These are phyloP conservation scores for Cryptomyrus ogoouensis DNA, from an alignment of 2,113 vertebrate species.

Conservation along the genomic window DNA sequence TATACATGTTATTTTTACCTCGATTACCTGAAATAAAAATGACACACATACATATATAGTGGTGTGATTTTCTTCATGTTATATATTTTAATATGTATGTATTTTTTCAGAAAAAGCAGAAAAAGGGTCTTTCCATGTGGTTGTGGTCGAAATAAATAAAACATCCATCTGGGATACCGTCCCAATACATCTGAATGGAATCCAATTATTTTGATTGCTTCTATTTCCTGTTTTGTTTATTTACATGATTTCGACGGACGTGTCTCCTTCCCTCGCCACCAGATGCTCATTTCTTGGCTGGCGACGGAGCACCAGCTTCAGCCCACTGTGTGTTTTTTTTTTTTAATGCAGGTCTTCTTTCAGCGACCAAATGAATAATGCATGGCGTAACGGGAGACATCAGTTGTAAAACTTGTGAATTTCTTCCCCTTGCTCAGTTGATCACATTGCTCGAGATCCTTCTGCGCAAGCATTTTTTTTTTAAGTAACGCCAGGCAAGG, in stretches of 20 bases:
- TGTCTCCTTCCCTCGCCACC: neutral
- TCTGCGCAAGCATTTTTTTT: constrained; percentile 38
- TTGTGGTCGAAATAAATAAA: constrained; percentile 2
- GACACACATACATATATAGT: neutral
- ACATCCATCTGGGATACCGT: neutral
- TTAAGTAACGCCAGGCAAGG: constrained; percentile 41
- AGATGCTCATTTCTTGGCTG: neutral
- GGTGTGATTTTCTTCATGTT: neutral
- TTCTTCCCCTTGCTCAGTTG: constrained; percentile 46
- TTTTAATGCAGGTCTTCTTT: constrained; percentile 25
- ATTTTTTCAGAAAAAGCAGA: neutral
- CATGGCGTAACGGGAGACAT: constrained; percentile 57
- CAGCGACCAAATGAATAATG: constrained; percentile 57
- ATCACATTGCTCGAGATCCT: constrained; percentile 50
- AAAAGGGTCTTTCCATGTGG: neutral
- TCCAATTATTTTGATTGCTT: neutral
- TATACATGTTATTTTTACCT: neutral
- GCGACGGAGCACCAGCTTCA: neutral
- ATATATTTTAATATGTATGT: neutral
- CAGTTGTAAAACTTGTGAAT: constrained; percentile 61
- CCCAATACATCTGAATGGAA: neutral
- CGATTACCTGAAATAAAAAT: neutral
- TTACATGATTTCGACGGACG: neutral
- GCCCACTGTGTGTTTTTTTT: too few relatives aligned
- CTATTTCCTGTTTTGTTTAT: neutral